These are phyloP conservation scores for Ylistrum balloti DNA, from an alignment of 1,140 invertebrate species.

Conservation along the genomic window DNA sequence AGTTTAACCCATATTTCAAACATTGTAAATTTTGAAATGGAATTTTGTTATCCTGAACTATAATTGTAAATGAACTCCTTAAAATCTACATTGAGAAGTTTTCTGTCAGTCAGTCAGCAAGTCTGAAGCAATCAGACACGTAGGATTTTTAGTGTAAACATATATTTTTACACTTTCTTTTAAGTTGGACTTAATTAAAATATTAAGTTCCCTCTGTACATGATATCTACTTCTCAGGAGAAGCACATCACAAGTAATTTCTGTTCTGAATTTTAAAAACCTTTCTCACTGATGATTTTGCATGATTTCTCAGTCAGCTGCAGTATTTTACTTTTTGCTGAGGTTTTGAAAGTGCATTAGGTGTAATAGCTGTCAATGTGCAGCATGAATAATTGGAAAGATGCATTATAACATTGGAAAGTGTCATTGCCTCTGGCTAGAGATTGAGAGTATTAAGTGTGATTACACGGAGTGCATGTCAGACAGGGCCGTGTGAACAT, in stretches of 20 bases:
- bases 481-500: slow-evolving; percentile 4
- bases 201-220: background rate
- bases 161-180: background rate
- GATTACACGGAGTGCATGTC: slow-evolving; percentile 29
- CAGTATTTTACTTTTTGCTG: slow-evolving; percentile 6
- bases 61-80: too few relatives aligned
- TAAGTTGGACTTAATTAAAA: slow-evolving; percentile 18
- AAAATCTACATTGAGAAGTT: too few relatives aligned
- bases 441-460: background rate
- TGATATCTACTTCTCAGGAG: background rate
- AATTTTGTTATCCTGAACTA: too few relatives aligned
- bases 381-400: background rate
- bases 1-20: too few relatives aligned
- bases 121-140: too few relatives aligned
- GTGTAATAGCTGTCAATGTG: background rate
- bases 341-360: background rate
- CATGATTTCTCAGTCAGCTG: background rate
- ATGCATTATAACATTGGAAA: background rate
- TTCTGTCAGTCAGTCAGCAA: too few relatives aligned
- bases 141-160: background rate
- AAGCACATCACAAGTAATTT: background rate
- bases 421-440: background rate
- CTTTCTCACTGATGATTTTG: background rate
- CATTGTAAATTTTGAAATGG: too few relatives aligned
- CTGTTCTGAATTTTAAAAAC: background rate